Base-by-base conservation (phyloP, 2,113 vertebrate genomes). In the Lynx canadensis region DNA sequence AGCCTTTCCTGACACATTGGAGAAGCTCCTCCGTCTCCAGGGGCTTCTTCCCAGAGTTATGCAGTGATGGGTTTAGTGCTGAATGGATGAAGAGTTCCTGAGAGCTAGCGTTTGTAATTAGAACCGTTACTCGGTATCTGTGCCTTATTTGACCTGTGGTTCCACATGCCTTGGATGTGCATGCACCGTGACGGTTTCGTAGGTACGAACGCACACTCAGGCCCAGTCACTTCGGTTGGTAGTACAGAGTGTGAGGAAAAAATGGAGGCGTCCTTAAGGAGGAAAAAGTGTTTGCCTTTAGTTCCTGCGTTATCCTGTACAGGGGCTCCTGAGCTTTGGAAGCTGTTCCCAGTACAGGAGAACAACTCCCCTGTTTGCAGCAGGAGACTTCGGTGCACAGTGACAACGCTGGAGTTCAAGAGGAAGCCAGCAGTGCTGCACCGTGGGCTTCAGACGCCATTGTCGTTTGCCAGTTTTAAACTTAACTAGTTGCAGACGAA, bases 81-180 rank as follows among this genome's bases (percentile, higher is more conserved):
- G 98, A 98, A 98, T 98, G 98, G 99, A 99, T 98, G 99, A 99
- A 99, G 99, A 99, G 98, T 99, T 99, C 98, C 99, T 98, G 98
- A 98, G 99, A 98, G 98, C 98, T 99, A 98, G 98, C 98, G 89
- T 98, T 80, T 98, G 98, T 98, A 99, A 99, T 99, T 99, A 98
- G 98, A 98, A 97, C 98, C 97, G 88, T 99, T 98, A 97, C 94
- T 99, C 96, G 99, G 98, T 99, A 97, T 98, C 98, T 96, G 98
- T 99, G 98, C 99, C 98, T 99, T 98, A 97, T 98, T 97, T 98
- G 98, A 98, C 98, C 98, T 98, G 97, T 90, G 98, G 98, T 98
- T 98, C 99, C 97, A 98, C 98, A 98, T 98, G 98, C 99, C 98
- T 98, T 97, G 99, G 99, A 99, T 98, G 98, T 99, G 99, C 98